Base-by-base conservation (phyloP, 1,140 invertebrate genomes). In the Drosophila azteca region DNA sequence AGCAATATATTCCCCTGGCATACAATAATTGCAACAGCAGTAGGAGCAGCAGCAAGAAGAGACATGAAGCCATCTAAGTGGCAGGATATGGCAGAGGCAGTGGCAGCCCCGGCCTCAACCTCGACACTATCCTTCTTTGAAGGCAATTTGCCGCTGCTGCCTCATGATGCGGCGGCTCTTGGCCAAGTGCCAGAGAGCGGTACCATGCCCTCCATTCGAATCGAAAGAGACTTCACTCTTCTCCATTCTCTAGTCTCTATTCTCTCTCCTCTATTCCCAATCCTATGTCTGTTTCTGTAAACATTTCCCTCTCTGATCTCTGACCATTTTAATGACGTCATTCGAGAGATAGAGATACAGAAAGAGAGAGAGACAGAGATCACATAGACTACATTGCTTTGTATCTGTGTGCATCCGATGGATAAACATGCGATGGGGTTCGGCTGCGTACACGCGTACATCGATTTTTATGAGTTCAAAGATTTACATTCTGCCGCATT, bases 391-490 rank as follows among this genome's bases (percentile, higher is more conserved):
- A 51, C 35, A 51, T 75, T 29, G n/a, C 6, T 52, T 50, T 44
- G 69, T 45, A 68, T 53, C 54, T 81, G 39, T 69, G 63, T 81
- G 73, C 75, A 69, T 87, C 68, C 77, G 68, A 53, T 49, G 62
- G 64, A 59, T 88, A 88, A 88, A 88, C 83, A 88, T 13, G 3
- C 35, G 11, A 13, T 39, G 11, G 29, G 11, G 79, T 88, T 87
- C 61, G 58, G 49, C 65, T 78, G 82, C 79, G 76, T 88, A 39
- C 11, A 13, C 35, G 83, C 76, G 83, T 84, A 83, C 84, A 88
- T 88, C 84, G 83, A 88, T 88, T 89, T 87, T 88, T 77, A 88
- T 83, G 83, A 88, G 83, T 88, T 88, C 84, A 88, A 88, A 88
- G 83, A 89, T 88, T 88, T 88, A 83, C 76, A 79, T 79, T 55